These are phyloP conservation scores for Hydropotes inermis DNA, from an alignment of 2,113 vertebrate species.

Conservation along the genomic window DNA sequence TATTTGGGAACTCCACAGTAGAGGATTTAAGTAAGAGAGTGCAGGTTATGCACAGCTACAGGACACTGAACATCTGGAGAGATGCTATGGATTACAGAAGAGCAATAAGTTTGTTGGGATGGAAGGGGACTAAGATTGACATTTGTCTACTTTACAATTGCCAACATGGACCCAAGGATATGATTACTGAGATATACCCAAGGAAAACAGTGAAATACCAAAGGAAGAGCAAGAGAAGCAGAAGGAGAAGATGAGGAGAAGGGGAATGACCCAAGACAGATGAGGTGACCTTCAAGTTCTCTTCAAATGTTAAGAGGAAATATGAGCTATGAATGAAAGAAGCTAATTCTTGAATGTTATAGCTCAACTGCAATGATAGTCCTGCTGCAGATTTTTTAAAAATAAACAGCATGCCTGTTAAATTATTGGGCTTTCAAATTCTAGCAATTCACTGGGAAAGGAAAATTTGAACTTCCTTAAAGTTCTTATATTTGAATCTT, in stretches of 20 bases:
- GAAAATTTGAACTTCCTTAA: constrained; percentile 14
- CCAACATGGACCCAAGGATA: background rate
- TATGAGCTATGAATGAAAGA: background rate
- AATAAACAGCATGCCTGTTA: constrained; percentile 2
- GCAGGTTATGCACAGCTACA: background rate
- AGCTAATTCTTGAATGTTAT: background rate
- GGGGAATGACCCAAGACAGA: background rate
- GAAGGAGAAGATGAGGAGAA: background rate
- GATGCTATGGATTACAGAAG: background rate
- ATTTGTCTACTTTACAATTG: background rate
- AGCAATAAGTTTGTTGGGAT: background rate
- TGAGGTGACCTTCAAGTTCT: background rate
- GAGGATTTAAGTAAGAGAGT: background rate
- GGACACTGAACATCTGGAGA: background rate
- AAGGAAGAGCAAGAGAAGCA: background rate
- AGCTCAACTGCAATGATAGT: background rate
- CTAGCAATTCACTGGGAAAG: constrained; percentile 19
- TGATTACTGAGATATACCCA: background rate
- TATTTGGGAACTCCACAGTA: too few species aligned
- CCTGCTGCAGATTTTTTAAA: background rate
- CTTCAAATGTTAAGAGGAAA: background rate
- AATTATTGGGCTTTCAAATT: constrained; percentile 54
- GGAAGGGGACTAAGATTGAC: background rate
- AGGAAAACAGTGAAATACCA: background rate
- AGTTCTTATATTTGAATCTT: constrained; percentile 10